Evolutionary conservation across 2,888 invertebrate species (phyloP), one percentile per base, ranked within the genome.

Genomic region (Tineola bisselliella): DNA sequence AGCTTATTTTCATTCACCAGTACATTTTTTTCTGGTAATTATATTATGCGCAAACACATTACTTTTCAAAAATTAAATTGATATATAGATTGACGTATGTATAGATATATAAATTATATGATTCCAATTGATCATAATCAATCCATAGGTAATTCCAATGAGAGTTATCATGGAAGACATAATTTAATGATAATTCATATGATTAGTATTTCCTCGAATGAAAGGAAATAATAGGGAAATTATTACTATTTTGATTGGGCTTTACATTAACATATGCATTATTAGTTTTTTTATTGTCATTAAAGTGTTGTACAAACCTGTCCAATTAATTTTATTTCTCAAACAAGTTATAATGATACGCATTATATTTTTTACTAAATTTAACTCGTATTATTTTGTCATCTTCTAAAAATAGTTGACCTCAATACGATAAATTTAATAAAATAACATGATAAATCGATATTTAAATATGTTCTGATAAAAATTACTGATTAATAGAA

Each of bases 391-490:
- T 43, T 43, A 43, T 48, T 48, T 17, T 48, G 48, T 48, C 48
- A 48, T 48, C 48, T 48, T 48, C 48, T 48, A 48, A 48, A 48
- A 48, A 48, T 48, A 48, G 48, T 48, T 48, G 48, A 48, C 48
- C 48, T 48, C 48, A 48, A 48, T 48, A 48, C 48, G 17, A 17
- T 48, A 48, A 48, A 48, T 15, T 17, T 17, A 48, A 48, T 48
- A 17, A 17, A 48, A 48, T 10, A 48, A 48, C 48, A 5, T 48
- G 48, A 48, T 48, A 48, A 48, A 48, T 48, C 48, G 48, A 48
- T 48, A 48, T 48, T 48, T 48, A 48, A 48, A 48, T 48, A 17
- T 48, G 48, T 17, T 48, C 17, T 48, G 48, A 48, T 48, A 48
- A 48, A 48, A 48, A 3, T 38, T 38, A 38, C 38, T 38, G 38